Conservation (phyloP, 2,113 vertebrate genomes). For the Caloenas nicobarica region DNA sequence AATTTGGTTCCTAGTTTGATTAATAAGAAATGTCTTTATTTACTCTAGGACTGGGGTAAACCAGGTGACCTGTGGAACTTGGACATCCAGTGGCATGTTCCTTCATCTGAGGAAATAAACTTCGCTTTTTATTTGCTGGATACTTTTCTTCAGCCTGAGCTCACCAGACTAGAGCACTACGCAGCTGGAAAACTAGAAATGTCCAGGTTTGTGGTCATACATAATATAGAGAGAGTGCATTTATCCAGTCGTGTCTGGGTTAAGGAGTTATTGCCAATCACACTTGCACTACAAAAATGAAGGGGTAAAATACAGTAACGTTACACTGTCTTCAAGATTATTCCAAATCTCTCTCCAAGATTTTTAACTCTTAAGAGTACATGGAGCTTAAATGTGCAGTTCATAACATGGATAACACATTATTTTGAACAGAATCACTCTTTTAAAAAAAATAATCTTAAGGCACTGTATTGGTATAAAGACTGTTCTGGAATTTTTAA, state of each 20-base stretch:
- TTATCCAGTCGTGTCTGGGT: neutral
- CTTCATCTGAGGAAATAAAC: slow-evolving; percentile 85
- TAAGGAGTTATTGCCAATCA: neutral
- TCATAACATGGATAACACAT: neutral
- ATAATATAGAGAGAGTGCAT: neutral
- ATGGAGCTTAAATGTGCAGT: neutral
- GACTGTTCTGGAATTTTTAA: neutral
- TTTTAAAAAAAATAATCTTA: neutral
- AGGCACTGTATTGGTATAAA: neutral
- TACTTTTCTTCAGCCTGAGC: slow-evolving; percentile 92
- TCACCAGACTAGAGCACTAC: slow-evolving; percentile 84
- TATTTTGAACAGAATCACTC: neutral
- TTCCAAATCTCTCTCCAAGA: neutral
- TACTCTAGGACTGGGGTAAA: slow-evolving; percentile 92
- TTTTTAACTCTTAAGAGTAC: neutral
- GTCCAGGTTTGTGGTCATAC: slow-evolving; percentile 79
- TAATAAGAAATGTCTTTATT: neutral
- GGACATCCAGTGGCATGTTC: slow-evolving; percentile 94
- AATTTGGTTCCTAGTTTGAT: neutral
- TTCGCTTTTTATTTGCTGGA: slow-evolving; percentile 92
- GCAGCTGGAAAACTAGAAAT: slow-evolving; percentile 88
- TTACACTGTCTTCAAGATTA: neutral
- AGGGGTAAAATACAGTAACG: neutral
- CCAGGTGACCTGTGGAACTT: slow-evolving; percentile 95
- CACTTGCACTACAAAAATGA: neutral